Evolutionary conservation across 1,140 invertebrate genomes (phyloP).

Genomic region (Arion vulgaris): DNA sequence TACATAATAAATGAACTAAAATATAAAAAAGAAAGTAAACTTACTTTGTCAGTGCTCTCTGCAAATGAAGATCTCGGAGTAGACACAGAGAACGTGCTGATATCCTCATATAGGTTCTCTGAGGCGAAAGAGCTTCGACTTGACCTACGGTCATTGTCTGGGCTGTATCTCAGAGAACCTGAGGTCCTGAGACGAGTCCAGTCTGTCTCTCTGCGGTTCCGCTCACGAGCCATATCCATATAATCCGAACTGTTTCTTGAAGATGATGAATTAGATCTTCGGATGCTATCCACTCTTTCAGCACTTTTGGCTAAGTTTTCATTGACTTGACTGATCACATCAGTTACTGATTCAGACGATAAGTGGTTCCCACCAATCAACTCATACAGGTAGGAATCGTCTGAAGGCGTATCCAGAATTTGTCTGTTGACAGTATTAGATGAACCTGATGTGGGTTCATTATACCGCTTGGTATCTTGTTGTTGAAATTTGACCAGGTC

Average conservation of each 20-base stretch:
- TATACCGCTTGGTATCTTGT: constrained; percentile 76
- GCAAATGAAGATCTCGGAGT: constrained; percentile 39
- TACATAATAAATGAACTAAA: no score
- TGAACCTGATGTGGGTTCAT: neutral
- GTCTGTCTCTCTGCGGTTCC: constrained; percentile 55
- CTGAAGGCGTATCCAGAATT: neutral
- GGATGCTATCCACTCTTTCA: constrained; percentile 57
- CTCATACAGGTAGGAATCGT: constrained; percentile 46
- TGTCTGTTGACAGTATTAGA: neutral
- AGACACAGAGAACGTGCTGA: constrained; percentile 44
- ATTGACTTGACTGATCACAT: constrained; percentile 47
- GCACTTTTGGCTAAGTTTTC: constrained; percentile 54
- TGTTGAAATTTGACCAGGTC: constrained; percentile 87
- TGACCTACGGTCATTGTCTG: constrained; percentile 28
- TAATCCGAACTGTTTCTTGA: constrained; percentile 56
- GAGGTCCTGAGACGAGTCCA: constrained; percentile 62
- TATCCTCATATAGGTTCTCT: constrained; percentile 51
- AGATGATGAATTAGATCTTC: constrained; percentile 58
- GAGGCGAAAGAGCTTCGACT: constrained; percentile 48
- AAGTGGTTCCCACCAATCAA: constrained; percentile 20
- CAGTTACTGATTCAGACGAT: constrained; percentile 42
- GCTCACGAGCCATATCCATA: constrained; percentile 59
- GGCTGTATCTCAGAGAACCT: constrained; percentile 45
- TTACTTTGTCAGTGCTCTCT: constrained; percentile 23
- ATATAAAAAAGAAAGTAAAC: neutral